Conservation (phyloP, 2,888 invertebrate species). For the Pachycephus smyrnensis region DNA sequence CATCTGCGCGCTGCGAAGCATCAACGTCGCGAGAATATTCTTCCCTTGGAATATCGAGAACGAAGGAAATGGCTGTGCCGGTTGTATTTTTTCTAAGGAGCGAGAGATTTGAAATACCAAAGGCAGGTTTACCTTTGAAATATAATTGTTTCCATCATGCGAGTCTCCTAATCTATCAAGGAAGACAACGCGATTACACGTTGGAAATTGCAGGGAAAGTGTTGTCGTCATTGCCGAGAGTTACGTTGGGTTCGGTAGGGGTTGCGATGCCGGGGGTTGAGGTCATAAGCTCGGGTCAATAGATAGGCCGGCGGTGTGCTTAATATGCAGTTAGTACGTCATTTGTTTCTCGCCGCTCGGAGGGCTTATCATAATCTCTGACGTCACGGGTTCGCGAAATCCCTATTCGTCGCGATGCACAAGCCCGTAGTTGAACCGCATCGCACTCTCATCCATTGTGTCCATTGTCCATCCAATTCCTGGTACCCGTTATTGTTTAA, state of each 20-base stretch:
- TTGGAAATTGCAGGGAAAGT: slow-evolving; percentile 34
- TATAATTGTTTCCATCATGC: slow-evolving; percentile 38
- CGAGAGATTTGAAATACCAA: background rate
- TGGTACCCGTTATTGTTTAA: background rate
- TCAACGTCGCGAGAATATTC: background rate
- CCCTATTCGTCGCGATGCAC: slow-evolving; percentile 6
- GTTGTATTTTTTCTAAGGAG: background rate
- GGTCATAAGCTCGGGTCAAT: slow-evolving; percentile 33
- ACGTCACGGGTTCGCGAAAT: slow-evolving; percentile 27
- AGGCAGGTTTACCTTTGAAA: slow-evolving; percentile 7
- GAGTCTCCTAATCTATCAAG: slow-evolving; percentile 46
- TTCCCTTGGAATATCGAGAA: background rate
- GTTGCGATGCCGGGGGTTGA: background rate
- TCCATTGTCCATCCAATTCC: background rate
- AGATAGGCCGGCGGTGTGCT: slow-evolving; percentile 36
- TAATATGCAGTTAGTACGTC: slow-evolving; percentile 55
- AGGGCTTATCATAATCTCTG: slow-evolving; percentile 51
- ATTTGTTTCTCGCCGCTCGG: slow-evolving; percentile 50
- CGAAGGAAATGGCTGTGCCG: background rate
- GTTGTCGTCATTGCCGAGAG: slow-evolving; percentile 32
- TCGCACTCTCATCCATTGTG: background rate
- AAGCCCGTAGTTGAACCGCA: background rate
- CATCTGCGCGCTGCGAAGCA: no score
- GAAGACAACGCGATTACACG: slow-evolving; percentile 49
- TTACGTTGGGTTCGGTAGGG: slow-evolving; percentile 3